Evolutionary conservation across 2,888 invertebrate genomes (phyloP).

Genomic region (Graphium colonna): DNA sequence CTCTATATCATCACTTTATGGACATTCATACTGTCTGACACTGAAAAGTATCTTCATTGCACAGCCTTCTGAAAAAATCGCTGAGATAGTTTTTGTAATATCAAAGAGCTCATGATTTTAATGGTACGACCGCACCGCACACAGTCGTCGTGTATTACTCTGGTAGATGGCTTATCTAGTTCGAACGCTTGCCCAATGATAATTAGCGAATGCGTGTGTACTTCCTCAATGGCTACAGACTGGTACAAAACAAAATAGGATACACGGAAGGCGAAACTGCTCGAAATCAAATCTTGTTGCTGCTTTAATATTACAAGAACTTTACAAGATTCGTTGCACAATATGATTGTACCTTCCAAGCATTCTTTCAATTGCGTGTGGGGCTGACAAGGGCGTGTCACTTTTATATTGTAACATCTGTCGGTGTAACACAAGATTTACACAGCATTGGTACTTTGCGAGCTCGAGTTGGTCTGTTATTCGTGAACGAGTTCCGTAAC

Average conservation of each 20-base stretch:
- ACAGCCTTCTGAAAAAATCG: constrained; percentile 76
- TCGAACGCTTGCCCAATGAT: constrained; percentile 13
- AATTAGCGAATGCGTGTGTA: constrained; percentile 62
- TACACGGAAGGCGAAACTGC: constrained; percentile 73
- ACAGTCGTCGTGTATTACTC: constrained; percentile 8
- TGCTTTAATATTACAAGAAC: constrained; percentile 80
- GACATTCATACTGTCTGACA: constrained; percentile 75
- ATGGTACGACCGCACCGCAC: constrained; percentile 23
- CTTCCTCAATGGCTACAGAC: constrained; percentile 63
- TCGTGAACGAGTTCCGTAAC: constrained; percentile 67
- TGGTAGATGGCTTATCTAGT: constrained; percentile 14
- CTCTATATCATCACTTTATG: constrained; percentile 67
- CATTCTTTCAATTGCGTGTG: constrained; percentile 71
- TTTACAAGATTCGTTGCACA: constrained; percentile 80
- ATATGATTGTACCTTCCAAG: constrained; percentile 78
- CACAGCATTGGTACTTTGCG: constrained; percentile 37
- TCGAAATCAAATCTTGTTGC: constrained; percentile 71
- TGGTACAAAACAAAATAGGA: constrained; percentile 65
- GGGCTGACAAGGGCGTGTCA: constrained; percentile 67
- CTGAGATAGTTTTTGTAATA: constrained; percentile 76
- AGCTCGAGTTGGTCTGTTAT: constrained; percentile 44
- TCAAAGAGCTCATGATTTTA: constrained; percentile 64
- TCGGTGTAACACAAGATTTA: constrained; percentile 36
- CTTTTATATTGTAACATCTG: constrained; percentile 71
- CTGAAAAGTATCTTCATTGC: constrained; percentile 70